Evolutionary conservation across 2,113 vertebrate genomes (phyloP), one percentile per base, ranked within the genome.

Genomic region (Pituophis catenifer): DNA sequence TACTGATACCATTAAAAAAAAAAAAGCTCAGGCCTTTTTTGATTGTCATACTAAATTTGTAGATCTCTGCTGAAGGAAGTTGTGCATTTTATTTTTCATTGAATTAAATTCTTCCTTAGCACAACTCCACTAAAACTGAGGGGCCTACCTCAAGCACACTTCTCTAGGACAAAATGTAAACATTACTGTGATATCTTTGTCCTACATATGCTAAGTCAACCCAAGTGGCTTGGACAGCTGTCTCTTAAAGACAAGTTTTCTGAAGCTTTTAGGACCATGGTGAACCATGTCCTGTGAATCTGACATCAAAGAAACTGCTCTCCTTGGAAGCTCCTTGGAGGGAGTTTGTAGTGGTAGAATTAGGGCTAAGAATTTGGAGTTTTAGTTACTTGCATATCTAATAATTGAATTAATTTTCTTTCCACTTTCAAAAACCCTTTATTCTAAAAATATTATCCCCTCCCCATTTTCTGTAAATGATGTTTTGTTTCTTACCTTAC

Each of bases 171-270:
- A 38, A 48, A 26, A 90, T 86, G 88, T 55, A 94, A 88, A 54
- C 93, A 50, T 0, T 53, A 65, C 89, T 91, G 86, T 1, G 93
- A 93, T 33, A 13, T 91, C 29, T 8, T 91, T 92, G 91, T 89
- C 93, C 53, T 62, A 8, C 23, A 54, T 29, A 52, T 94, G 88
- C 87, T 44, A 92, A 92, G 62, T 50, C 3, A 52, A 24, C 4
- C 89, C 9, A 94, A 59, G 93, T 17, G 55, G 52, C 90, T 57
- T 54, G 48, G 86, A 94, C n/a, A 92, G 94, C 57, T 89, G 26
- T 0, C 65, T 95, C 54, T 58, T 57, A 44, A 88, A 3, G 92
- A 8, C 92, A 94, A 90, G 1, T 86, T 24, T 38, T 53, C 29
- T 88, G 65, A 92, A 94, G 58, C 85, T 1, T 90, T 93, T 48